Base-by-base conservation (phyloP, 1,140 invertebrate genomes). In the Colletes latitarsis region DNA sequence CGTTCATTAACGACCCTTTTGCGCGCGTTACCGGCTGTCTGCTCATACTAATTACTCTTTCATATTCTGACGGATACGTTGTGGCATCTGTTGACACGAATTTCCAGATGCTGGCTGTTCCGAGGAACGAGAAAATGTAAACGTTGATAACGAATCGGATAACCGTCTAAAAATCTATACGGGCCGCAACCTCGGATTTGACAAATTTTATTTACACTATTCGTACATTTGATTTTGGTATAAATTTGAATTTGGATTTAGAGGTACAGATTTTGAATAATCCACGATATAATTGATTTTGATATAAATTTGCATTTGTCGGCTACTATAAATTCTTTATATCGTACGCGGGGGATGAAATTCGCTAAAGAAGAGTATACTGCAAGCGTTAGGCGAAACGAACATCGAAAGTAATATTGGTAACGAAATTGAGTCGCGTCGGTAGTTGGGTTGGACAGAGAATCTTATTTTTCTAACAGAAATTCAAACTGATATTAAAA, bases 1-100 rank as follows among this genome's bases (percentile, higher is more conserved):
- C 84, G 72, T 77, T 88, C 87, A 80, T 88, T 88, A 88, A 86
- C 82, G 77, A 69, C 75, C 73, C 75, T 78, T 73, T 82, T 70
- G 78, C 78, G 21, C 76, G 58, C 21, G 81, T 62, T 81, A 68
- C 77, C 76, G 52, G 58, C 57, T 79, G 58, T 58, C 55, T 76
- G 67, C 71, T 52, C 73, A 66, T 68, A 41, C 84, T 88, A 88
- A 88, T 88, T 88, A 88, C 87, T 84, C 84, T 88, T 88, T 88
- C 87, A 88, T 88, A 88, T 79, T 88, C 71, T 19, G n/a, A 6
- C 21, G 17, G 72, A 75, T 73, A 74, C 71, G 70, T 66, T 46
- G 19, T 14, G n/a, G 17, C 63, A 30, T n/a, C 63, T 60, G 55
- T 53, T 55, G 57, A 73, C 39, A 69, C 41, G 17, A 70, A 41